A percentile compares a stretch with the other conserved stretches of the same genome.
Evolutionary conservation across 2,888 invertebrate species (phyloP).

Genomic region (Coremacera marginata): DNA sequence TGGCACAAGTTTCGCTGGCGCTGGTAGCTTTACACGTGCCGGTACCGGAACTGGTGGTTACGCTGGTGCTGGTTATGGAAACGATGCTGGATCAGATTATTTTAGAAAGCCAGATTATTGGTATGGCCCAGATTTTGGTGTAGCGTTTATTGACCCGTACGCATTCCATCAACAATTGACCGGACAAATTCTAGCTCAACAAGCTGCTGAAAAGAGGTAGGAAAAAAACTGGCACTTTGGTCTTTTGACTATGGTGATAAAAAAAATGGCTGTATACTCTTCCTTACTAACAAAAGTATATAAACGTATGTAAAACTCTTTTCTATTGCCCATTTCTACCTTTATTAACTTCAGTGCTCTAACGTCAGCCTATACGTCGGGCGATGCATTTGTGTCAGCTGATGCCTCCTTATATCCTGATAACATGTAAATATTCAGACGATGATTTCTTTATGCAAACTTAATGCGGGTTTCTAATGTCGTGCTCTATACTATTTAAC

Average conservation of each 20-base stretch:
- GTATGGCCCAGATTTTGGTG: conserved; percentile 56
- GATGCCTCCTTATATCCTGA: conserved; percentile 59
- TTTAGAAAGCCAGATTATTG: not conserved
- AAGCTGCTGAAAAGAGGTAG: conserved; percentile 62
- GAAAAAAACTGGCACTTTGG: conserved; percentile 22
- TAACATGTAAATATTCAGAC: conserved; percentile 64
- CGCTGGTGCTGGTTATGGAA: conserved; percentile 43
- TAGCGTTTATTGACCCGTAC: conserved; percentile 61
- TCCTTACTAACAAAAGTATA: too few species aligned
- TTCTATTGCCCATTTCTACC: not conserved
- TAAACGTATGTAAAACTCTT: too few species aligned
- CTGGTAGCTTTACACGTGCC: conserved; percentile 35
- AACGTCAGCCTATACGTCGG: conserved; percentile 54
- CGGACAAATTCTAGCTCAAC: conserved; percentile 61
- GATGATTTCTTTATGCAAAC: not conserved
- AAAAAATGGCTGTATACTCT: not conserved
- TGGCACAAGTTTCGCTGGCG: conserved; percentile 47
- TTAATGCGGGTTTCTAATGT: not conserved
- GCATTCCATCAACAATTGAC: conserved; percentile 64
- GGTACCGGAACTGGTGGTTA: conserved; percentile 46
- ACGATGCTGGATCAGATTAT: conserved; percentile 52
- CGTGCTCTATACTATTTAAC: not conserved
- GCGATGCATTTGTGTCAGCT: conserved; percentile 63
- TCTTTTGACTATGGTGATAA: not conserved
- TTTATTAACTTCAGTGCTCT: conserved; percentile 48